Percentiles rank a stretch among this genome's conserved stretches.
phyloP scores from a whole-genome alignment of 2,797 vertebrate genomes.

The Onychomys torridus region DNA sequence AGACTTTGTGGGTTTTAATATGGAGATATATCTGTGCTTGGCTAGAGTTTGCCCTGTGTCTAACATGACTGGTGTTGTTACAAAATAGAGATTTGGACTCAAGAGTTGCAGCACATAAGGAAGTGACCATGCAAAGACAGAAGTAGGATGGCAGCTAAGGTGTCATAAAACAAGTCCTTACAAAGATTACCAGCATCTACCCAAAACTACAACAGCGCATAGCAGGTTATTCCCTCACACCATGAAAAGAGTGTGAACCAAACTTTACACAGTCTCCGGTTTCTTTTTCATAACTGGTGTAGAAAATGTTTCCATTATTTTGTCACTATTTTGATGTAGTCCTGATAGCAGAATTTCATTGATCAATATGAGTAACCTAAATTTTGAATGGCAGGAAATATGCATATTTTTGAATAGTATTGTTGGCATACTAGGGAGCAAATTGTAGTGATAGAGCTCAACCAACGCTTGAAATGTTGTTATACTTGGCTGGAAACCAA shows the following conservation, averaged over 20 bases:
- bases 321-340: background rate
- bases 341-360: background rate
- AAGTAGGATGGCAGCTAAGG: fast-evolving
- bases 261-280: background rate
- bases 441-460: background rate
- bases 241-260: background rate
- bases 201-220: fast-evolving
- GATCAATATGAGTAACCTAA: no score
- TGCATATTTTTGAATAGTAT: background rate
- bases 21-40: background rate
- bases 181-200: fast-evolving
- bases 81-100: background rate
- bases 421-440: background rate
- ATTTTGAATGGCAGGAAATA: background rate
- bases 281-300: background rate
- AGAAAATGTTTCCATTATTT: background rate
- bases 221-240: background rate
- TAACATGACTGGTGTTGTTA: background rate
- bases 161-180: background rate
- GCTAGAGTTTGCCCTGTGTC: background rate
- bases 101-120: background rate
- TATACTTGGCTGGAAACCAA: background rate
- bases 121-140: background rate
- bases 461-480: background rate
- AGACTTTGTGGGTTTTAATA: background rate